Evolutionary conservation across 2,113 vertebrate genomes (phyloP).

Genomic region (Thamnaconus septentrionalis): DNA sequence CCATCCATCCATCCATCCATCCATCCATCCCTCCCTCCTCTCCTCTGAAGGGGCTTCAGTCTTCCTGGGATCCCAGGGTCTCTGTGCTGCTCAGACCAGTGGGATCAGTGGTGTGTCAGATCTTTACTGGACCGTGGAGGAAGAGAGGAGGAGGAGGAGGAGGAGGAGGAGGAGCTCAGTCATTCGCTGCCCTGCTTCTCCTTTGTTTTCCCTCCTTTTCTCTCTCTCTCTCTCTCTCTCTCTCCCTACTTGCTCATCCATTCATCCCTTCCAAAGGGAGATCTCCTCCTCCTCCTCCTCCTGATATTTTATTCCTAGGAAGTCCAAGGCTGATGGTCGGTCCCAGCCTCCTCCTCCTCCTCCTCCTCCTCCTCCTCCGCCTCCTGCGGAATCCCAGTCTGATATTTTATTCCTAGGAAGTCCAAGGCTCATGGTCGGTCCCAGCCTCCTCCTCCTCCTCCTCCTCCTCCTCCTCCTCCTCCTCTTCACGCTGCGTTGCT

Average conservation of each 20-base stretch:
- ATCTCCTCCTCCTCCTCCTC: background rate
- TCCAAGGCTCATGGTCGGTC: no score
- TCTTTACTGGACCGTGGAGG: conserved; percentile 56
- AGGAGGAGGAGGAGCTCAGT: background rate
- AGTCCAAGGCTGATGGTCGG: no score
- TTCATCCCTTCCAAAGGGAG: background rate
- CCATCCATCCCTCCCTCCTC: no score
- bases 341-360: no score
- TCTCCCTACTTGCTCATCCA: no score
- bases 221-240: background rate
- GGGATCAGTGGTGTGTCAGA: conserved; percentile 42
- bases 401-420: no score
- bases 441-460: background rate
- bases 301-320: no score
- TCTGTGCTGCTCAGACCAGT: conserved; percentile 31
- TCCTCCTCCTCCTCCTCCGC: background rate
- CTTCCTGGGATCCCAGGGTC: conserved; percentile 17
- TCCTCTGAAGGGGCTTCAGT: conserved; percentile 2
- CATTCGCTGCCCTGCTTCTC: background rate
- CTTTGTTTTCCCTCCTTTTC: conserved; percentile 5
- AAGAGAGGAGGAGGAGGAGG: no score
- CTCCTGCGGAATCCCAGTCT: no score
- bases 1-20: no score
- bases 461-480: background rate
- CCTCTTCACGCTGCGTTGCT: background rate